phyloP scores from a whole-genome alignment of 2,888 invertebrate species.

The Nephrotoma flavescens region DNA sequence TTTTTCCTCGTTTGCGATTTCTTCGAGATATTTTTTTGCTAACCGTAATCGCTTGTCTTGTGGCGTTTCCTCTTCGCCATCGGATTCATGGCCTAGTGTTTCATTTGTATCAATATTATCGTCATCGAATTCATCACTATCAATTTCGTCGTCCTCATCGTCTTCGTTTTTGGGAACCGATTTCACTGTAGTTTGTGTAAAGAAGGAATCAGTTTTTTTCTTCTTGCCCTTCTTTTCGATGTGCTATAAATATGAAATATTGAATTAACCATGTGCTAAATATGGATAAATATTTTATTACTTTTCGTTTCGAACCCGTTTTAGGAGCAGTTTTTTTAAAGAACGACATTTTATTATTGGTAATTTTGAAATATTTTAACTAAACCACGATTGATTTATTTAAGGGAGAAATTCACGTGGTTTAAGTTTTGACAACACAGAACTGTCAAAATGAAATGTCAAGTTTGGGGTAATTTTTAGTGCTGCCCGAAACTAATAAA shows the following conservation, averaged over 20 bases:
- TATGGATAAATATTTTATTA: conserved; percentile 12
- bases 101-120: conserved; percentile 34
- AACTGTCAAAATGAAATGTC: neutral
- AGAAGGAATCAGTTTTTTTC: neutral
- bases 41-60: conserved; percentile 82
- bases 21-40: conserved; percentile 78
- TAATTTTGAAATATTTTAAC: neutral
- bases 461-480: neutral
- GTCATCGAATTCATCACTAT: conserved; percentile 46
- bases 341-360: conserved; percentile 29
- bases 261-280: neutral
- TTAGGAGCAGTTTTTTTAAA: conserved; percentile 44
- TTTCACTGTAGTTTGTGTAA: conserved; percentile 9
- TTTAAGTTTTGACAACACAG: neutral
- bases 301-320: conserved; percentile 38
- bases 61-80: conserved; percentile 50
- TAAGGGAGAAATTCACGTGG: neutral
- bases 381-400: neutral
- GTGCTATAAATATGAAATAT: neutral
- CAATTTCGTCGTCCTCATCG: conserved; percentile 49
- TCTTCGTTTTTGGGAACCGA: conserved; percentile 29
- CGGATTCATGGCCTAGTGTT: conserved; percentile 16
- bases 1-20: conserved; percentile 69
- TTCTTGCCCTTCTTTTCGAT: neutral
- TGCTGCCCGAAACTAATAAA: neutral